phyloP scores from a whole-genome alignment of 2,888 invertebrate genomes.

The Philaethria dido region DNA sequence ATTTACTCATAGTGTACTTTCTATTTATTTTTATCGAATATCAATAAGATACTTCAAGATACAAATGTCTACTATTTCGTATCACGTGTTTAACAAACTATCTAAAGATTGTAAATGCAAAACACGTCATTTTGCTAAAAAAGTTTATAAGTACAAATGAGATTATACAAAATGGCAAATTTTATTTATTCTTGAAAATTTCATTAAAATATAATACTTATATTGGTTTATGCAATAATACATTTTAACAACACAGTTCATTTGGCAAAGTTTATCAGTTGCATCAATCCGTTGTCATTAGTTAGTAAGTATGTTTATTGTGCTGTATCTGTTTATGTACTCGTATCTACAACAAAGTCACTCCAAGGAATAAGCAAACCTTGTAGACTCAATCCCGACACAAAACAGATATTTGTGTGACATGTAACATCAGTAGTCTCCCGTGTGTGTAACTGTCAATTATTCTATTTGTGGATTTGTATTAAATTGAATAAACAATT shows the following conservation, averaged over 20 bases:
- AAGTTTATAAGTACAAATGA: slow-evolving; percentile 4
- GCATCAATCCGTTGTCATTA: too few species aligned
- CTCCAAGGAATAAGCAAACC: too few species aligned
- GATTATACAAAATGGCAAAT: not conserved
- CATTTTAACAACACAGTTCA: not conserved
- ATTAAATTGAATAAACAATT: too few species aligned
- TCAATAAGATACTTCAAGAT: slow-evolving; percentile 11
- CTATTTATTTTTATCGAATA: slow-evolving; percentile 21
- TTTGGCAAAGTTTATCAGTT: too few species aligned
- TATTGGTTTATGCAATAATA: not conserved
- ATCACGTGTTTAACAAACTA: not conserved
- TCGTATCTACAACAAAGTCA: too few species aligned
- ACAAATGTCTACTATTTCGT: not conserved
- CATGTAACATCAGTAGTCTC: not conserved
- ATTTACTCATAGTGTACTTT: not conserved
- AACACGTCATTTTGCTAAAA: not conserved
- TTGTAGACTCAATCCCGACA: too few species aligned
- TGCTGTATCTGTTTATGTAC: too few species aligned
- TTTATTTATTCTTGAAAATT: slow-evolving; percentile 4
- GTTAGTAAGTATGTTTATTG: too few species aligned
- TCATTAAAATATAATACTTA: not conserved
- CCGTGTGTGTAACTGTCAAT: too few species aligned
- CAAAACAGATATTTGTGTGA: too few species aligned
- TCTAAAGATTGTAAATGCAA: not conserved
- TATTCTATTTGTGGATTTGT: too few species aligned